These are phyloP conservation scores for Dermolepida albohirtum DNA, from an alignment of 2,888 invertebrate genomes.

Conservation along the genomic window DNA sequence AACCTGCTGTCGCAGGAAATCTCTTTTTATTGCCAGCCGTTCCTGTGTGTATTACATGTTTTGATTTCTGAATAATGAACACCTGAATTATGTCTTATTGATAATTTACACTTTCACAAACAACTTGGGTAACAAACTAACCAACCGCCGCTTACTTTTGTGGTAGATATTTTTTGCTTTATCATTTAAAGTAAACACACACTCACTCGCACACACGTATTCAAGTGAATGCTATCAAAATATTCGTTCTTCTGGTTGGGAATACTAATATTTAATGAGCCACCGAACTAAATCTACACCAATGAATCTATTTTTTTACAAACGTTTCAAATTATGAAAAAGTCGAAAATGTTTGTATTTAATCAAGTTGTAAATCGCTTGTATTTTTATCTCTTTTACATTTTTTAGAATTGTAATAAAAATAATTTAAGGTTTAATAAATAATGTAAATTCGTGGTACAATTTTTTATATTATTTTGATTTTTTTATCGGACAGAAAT, in stretches of 20 bases:
- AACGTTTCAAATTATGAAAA: too few species aligned
- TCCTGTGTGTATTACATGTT: constrained; percentile 40
- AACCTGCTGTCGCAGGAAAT: constrained; percentile 40
- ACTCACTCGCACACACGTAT: too few species aligned
- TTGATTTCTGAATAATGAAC: constrained; percentile 42
- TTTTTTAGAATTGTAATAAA: too few species aligned
- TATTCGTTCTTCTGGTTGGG: constrained; percentile 12
- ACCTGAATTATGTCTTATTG: constrained; percentile 43
- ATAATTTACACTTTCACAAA: constrained; percentile 43
- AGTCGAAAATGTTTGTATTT: too few species aligned
- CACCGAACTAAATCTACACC: constrained; percentile 1
- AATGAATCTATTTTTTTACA: too few species aligned
- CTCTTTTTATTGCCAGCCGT: constrained; percentile 43
- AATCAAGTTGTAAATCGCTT: too few species aligned
- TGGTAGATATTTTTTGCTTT: constrained; percentile 18
- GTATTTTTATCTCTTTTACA: too few species aligned
- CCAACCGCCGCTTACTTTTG: constrained; percentile 26
- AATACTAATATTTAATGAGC: constrained; percentile 6
- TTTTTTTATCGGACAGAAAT: too few species aligned
- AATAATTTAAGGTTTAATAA: too few species aligned
- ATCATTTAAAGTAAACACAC: constrained; percentile 18
- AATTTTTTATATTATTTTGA: too few species aligned
- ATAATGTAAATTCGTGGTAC: too few species aligned
- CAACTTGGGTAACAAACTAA: constrained; percentile 33
- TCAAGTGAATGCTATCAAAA: constrained; percentile 7